Percentiles rank a stretch among this genome's conserved stretches.
Conservation (phyloP, 2,888 invertebrate species). For the Campoplex capitator region DNA sequence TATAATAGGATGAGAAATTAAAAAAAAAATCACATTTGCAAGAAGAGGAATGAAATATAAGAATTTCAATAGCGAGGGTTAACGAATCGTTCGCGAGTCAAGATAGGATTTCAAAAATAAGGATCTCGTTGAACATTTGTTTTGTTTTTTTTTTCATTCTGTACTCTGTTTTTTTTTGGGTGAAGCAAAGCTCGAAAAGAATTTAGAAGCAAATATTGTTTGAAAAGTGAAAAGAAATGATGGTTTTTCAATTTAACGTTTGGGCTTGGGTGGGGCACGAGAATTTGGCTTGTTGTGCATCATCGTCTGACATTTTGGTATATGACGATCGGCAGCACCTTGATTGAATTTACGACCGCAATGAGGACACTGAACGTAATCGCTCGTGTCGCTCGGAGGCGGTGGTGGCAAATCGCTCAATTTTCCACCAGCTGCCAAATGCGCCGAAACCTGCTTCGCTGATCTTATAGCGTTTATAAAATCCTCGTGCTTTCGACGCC, state of each 20-base stretch:
- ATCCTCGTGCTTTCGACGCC: conserved; percentile 97
- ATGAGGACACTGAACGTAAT: conserved; percentile 96
- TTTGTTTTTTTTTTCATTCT: not conserved
- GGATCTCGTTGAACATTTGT: not conserved
- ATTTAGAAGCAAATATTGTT: conserved; percentile 1
- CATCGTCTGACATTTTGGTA: conserved; percentile 95
- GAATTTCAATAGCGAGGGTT: conserved; percentile 40
- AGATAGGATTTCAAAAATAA: not conserved
- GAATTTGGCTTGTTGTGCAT: conserved; percentile 91
- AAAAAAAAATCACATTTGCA: conserved; percentile 52
- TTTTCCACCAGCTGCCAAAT: conserved; percentile 93
- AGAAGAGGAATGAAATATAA: conserved; percentile 45
- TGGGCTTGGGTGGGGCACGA: conserved; percentile 72
- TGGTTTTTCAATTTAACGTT: conserved; percentile 69
- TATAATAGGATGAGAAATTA: conserved; percentile 13
- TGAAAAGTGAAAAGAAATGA: not conserved
- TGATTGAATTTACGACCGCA: conserved; percentile 94
- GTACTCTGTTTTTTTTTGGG: not conserved
- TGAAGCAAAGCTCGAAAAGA: not conserved
- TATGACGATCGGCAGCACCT: conserved; percentile 94
- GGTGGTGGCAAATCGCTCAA: conserved; percentile 95
- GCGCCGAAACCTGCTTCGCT: conserved; percentile 93
- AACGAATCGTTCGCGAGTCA: conserved; percentile 8
- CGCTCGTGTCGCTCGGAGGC: conserved; percentile 94
- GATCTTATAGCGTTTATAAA: conserved; percentile 96